Base-by-base conservation (phyloP, 2,888 invertebrate species). In the Nomada fucata region DNA sequence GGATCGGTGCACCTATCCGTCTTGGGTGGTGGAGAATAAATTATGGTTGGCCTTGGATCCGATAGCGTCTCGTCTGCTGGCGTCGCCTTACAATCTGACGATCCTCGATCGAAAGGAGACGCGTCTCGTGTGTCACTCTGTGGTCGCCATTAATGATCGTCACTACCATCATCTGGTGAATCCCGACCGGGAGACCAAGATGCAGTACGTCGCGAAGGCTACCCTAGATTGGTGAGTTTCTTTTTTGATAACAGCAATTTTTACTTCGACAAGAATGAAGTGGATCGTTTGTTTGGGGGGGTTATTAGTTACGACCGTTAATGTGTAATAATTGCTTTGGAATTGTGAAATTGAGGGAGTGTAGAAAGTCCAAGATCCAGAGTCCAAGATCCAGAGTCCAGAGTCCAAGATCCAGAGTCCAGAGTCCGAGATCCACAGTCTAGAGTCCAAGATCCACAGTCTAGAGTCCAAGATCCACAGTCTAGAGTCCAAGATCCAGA, bases 1-100 rank as follows among this genome's bases (percentile, higher is more conserved):
- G 29, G 81, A 88, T 42, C 88, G 79, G 5, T 93, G 93, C 82
- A 74, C 83, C 18, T 93, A 88, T 76, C 93, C 93, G 4, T 79
- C 79, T n/a, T 93, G 93, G 93, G 84, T 93, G 42, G 90, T 91
- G 20, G 83, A 89, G 29, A 89, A 90, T 15, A 88, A 90, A 65
- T 89, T 90, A 10, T 93, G 93, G 93, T 88, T 93, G 44, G 92
- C 92, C 9, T 84, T 93, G 82, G 93, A 93, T 76, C 90, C 85
- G 29, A 89, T 90, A 57, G 87, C 90, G 11, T 88, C 89, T 15
- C 89, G 92, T 1, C 88, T 93, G 9, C 84, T 89, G 42, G 89
- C 92, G 3, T 91, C 92, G 18, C 83, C 85, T 26, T 79, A 91
- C 85, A 93, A 92, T 72, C 87, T 93, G 76, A 93, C 93, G 76